Base-by-base conservation (phyloP, 2,797 vertebrate genomes). In the Vespertilio murinus region DNA sequence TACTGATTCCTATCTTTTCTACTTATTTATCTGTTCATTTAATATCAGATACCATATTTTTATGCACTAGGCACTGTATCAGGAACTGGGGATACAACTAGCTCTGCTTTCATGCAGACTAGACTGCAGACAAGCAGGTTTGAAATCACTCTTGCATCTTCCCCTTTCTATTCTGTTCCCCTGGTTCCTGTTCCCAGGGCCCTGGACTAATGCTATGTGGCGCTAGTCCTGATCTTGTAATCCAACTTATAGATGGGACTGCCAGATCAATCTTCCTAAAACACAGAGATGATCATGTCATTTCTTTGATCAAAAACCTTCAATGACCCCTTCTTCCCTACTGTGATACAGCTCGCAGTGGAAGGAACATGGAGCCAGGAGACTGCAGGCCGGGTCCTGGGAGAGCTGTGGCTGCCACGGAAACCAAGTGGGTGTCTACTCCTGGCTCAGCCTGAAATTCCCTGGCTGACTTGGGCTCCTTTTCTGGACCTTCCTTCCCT, bases 271-370 rank as follows among this genome's bases (percentile, higher is more conserved):
- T 77, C 45, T 69, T 93, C 40, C 30, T 84, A 67, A 87, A 40
- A 54, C 40, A 65, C 12, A 33, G 30, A 82, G n/a, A 77, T 18
- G 73, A 64, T 67, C 45, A 38, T 3, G 8, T 47, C 38, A 28
- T 42, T 45, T 45, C 35, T 93, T 87, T 61, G 81, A n/a, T 95
- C 42, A 73, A 45, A 89, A 56, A 73, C 22, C 35, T 73, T 69
- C 33, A 49, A 0, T 54, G 10, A 11, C 42, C 74, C 40, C n/a
- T 22, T 23, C 14, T 16, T 90, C 40, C 35, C 33, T 28, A n/a
- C 12, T 2, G 25, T 20, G 40, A 70, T 17, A n/a, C 10, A 80
- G 49, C 20, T 28, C 2, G 0, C 4, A 9, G 14, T 64, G 22
- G 75, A 52, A 38, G 18, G 45, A 52, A 78, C 17, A 1, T 4